These are phyloP conservation scores for Gymnarchus niloticus DNA, from an alignment of 2,113 vertebrate species.

Conservation along the genomic window DNA sequence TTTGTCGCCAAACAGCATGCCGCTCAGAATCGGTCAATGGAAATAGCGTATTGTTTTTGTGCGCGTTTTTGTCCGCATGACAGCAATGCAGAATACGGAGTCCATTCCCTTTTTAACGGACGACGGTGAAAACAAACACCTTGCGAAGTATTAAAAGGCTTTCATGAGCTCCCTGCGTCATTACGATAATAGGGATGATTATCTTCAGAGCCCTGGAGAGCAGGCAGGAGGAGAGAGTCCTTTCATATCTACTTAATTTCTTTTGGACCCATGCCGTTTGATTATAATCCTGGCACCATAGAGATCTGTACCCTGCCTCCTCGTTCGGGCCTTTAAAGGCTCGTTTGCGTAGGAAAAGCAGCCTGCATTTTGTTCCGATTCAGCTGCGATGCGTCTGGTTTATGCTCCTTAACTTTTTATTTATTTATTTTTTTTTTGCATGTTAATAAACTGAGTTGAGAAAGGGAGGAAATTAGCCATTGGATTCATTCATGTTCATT, in stretches of 20 bases:
- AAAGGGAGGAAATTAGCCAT: background rate
- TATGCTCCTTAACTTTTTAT: background rate
- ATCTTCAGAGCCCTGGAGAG: slow-evolving; percentile 25
- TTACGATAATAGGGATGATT: slow-evolving; percentile 36
- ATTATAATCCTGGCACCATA: slow-evolving; percentile 12
- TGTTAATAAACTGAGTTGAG: background rate
- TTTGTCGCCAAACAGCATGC: background rate
- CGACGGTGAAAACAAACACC: slow-evolving; percentile 9
- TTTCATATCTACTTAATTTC: slow-evolving; percentile 32
- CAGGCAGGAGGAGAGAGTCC: background rate
- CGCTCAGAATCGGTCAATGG: background rate
- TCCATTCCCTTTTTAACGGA: slow-evolving; percentile 14
- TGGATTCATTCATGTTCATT: background rate
- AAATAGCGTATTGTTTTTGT: slow-evolving; percentile 1
- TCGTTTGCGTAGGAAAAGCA: background rate
- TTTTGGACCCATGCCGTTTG: slow-evolving; percentile 8
- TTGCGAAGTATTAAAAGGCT: slow-evolving; percentile 33
- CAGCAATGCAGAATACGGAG: slow-evolving; percentile 1
- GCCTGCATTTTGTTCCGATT: background rate
- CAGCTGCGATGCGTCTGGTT: background rate
- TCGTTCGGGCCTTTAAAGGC: slow-evolving; percentile 16
- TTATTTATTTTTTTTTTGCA: slow-evolving; percentile 1
- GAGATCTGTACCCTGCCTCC: background rate
- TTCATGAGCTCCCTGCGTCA: slow-evolving; percentile 20
- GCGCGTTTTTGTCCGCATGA: slow-evolving; percentile 2